Evolutionary conservation across 2,797 vertebrate genomes (phyloP), one percentile per base, ranked within the genome.

Genomic region (Carduelis carduelis): DNA sequence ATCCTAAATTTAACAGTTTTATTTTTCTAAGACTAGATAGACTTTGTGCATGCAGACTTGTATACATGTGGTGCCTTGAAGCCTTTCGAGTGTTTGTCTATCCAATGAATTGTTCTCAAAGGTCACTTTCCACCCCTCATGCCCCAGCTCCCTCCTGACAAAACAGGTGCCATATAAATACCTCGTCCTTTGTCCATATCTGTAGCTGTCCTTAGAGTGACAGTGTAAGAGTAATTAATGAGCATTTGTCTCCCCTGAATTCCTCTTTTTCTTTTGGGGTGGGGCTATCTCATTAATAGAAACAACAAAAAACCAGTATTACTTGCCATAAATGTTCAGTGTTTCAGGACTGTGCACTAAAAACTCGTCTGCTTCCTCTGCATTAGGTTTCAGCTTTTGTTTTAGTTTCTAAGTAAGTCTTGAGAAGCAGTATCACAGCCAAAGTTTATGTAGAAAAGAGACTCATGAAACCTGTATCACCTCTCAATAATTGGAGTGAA

Each of bases 221-320:
- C 43, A n/a, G 1, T 0, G 0, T 22, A 11, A 37, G 56, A 53
- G 47, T 57, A 50, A 37, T 12, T 44, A 68, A 18, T 30, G 22
- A 55, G 60, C 11, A 3, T 74, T 79, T 70, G 4, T 83, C 32
- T 71, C 20, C 52, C 1, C 2, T 75, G 44, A 79, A 43, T 91
- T 75, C 19, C 43, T 91, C 14, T 24, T 43, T 85, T 70, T 70
- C 57, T 61, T 22, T 30, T 60, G 19, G 13, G 2, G 9, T 56
- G 9, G 21, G 6, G 60, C 35, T 44, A 8, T 47, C 17, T 87
- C 16, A 23, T 60, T 72, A 56, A 41, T 24, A 30, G 57, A 39
- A 91, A 52, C 19, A 70, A 56, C 4, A 28, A 24, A 52, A 52
- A 76, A 64, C 27, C 8, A n/a, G 6, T 14, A 47, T 76, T 53